These are phyloP conservation scores for Erpornis zantholeuca DNA, from an alignment of 2,113 vertebrate species.

Conservation along the genomic window DNA sequence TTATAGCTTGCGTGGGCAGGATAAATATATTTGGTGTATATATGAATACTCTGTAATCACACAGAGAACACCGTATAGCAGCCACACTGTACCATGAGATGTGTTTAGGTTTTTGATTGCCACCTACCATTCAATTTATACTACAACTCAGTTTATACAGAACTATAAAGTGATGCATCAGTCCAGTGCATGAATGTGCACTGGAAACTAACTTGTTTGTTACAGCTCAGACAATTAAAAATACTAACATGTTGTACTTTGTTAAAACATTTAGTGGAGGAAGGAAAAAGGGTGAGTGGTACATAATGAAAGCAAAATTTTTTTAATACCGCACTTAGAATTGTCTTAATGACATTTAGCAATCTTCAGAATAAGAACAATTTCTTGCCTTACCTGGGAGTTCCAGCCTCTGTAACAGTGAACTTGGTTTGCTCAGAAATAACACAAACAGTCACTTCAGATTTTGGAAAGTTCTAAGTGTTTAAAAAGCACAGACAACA, in stretches of 20 bases:
- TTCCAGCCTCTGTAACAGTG: neutral
- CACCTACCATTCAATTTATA: neutral
- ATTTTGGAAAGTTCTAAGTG: neutral
- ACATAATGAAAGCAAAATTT: neutral
- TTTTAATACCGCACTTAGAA: neutral
- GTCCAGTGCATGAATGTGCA: neutral
- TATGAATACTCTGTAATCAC: neutral
- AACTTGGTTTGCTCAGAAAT: neutral
- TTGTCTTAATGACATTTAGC: neutral
- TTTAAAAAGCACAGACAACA: neutral
- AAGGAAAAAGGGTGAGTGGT: neutral
- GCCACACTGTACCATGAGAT: rapidly evolving
- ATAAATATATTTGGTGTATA: neutral
- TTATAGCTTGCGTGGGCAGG: neutral
- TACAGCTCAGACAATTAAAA: neutral
- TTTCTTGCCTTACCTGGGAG: neutral
- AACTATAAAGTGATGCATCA: neutral
- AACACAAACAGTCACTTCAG: neutral
- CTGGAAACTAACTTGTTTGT: neutral
- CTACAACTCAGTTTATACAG: neutral
- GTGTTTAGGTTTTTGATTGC: neutral
- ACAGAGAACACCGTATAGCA: neutral
- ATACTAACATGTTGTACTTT: neutral
- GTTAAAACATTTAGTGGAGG: neutral
- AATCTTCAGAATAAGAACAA: neutral